Conservation (phyloP, 2,113 vertebrate genomes). For the Nycticebus coucang region DNA sequence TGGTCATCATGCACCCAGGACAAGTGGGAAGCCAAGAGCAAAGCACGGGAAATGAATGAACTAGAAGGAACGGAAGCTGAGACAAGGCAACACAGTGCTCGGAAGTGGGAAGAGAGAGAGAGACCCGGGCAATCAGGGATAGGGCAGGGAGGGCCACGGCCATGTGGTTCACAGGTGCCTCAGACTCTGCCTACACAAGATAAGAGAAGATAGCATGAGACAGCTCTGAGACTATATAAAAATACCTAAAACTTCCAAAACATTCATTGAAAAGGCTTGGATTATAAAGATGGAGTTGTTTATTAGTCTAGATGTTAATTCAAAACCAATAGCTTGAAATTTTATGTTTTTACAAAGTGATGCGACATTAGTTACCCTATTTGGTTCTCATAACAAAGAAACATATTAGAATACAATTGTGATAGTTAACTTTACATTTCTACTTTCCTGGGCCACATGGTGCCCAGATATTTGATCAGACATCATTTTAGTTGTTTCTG, state of each 20-base stretch:
- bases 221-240: background rate
- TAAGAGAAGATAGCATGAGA: background rate
- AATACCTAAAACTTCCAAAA: background rate
- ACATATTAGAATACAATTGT: background rate
- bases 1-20: background rate
- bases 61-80: background rate
- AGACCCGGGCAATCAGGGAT: background rate
- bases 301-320: background rate
- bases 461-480: background rate
- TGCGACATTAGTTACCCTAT: background rate
- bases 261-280: background rate
- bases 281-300: background rate
- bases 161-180: rapidly evolving
- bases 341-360: background rate
- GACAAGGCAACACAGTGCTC: background rate
- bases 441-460: background rate
- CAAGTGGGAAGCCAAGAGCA: background rate
- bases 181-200: no score
- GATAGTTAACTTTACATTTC: background rate
- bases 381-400: background rate
- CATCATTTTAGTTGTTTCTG: background rate
- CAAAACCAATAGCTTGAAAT: background rate
- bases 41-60: background rate
- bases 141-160: background rate
- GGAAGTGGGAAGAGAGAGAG: background rate